Conservation (phyloP, 2,113 vertebrate genomes). For the Azemiops feae region DNA sequence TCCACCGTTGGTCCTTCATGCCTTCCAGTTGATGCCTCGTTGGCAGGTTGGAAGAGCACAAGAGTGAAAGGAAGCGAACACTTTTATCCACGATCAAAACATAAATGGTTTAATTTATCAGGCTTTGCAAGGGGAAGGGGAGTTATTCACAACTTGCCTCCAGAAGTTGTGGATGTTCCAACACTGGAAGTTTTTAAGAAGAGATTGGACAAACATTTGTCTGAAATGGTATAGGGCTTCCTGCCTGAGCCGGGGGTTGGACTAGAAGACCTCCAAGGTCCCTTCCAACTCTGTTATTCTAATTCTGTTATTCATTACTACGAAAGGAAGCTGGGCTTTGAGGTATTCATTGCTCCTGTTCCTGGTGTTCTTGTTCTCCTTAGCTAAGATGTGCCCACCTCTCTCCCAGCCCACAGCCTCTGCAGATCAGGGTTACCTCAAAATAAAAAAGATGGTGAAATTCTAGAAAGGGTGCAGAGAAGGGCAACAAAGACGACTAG, state of each 20-base stretch:
- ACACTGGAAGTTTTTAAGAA: no score
- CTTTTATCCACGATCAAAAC: constrained; percentile 74
- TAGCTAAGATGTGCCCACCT: background rate
- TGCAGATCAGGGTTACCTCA: background rate
- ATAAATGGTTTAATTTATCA: constrained; percentile 80
- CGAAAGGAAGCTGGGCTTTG: constrained; percentile 47
- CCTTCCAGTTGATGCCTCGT: constrained; percentile 49
- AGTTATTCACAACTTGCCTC: no score
- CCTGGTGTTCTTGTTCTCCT: background rate
- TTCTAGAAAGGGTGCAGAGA: no score
- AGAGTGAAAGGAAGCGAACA: constrained; percentile 74
- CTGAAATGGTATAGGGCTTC: no score
- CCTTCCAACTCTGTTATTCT: no score
- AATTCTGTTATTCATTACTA: constrained; percentile 43
- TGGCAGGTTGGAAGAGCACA: constrained; percentile 51
- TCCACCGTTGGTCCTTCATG: constrained; percentile 27
- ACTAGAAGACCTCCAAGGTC: no score
- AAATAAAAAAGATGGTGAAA: no score
- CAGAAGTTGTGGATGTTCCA: constrained; percentile 10
- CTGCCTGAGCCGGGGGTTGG: no score
- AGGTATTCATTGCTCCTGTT: constrained; percentile 4
- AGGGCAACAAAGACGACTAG: no score
- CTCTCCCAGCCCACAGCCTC: no score
- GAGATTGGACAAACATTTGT: no score
- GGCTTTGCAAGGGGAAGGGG: constrained; percentile 35